Base-by-base conservation (phyloP, 2,888 invertebrate genomes). In the Steinernema carpocapsae region DNA sequence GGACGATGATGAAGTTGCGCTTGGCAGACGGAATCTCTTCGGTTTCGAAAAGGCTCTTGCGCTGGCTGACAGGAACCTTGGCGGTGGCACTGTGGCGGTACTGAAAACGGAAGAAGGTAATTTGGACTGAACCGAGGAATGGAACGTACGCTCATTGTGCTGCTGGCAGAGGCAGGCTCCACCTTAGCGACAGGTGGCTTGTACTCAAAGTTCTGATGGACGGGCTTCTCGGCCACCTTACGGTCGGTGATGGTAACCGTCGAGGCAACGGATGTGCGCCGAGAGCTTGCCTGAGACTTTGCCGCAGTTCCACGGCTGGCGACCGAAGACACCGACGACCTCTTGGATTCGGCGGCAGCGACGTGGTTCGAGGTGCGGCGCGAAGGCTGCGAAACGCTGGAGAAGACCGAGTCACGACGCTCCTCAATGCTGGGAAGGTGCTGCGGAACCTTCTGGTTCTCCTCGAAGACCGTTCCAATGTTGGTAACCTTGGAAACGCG, bases 381-480 rank as follows among this genome's bases (percentile, higher is more conserved):
- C 12, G 64, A 64, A 1, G 64, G 64, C 64, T 64, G 64, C 14
- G 64, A 64, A 14, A 64, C 64, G 32, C 64, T 64, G 29, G 64
- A 64, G 64, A 64, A 32, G 3, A 64, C 37, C 4, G 64, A 64
- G 19, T 64, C 64, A 29, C 64, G 64, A 6, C 29, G 24, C 32
- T 64, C 64, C 2, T 19, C 6, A 3, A 52, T 37, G 37, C 10
- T 37, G 10, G 37, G 37, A 37, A 37, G 37, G 48, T 48, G 48
- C 48, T 48, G 6, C 3, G 14, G 6, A 14, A 48, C 48, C n/a
- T 48, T 4, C 19, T 48, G 48, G n/a, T 17, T 22, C 56, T 56
- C 64, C 37, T 64, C 64, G n/a, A 64, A 64, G 10, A 64, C 17
- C 6, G 64, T 64, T 64, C 64, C 64, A 17, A 64, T 64, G 32